phyloP scores from a whole-genome alignment of 2,113 vertebrate species.

The Ovis aries region DNA sequence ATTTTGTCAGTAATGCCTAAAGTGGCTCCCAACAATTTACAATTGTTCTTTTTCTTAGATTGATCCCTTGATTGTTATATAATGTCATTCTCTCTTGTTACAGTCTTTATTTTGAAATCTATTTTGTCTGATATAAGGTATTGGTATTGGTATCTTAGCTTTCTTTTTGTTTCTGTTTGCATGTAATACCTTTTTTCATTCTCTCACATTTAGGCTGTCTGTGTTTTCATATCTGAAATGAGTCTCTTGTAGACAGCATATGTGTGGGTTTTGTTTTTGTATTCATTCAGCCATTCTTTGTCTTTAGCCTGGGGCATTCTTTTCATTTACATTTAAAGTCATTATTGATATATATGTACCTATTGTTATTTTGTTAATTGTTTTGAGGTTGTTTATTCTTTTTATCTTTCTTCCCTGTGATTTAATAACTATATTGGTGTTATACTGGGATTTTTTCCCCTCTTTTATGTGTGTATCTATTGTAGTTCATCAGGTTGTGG shows the following conservation, averaged over 20 bases:
- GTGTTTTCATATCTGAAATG: not conserved
- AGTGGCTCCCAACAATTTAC: not conserved
- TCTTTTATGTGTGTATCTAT: not conserved
- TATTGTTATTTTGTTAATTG: not conserved
- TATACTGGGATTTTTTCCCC: not conserved
- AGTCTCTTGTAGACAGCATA: not conserved
- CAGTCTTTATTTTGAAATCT: not conserved
- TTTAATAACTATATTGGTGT: not conserved
- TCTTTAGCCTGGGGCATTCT: not conserved
- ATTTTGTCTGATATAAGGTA: not conserved
- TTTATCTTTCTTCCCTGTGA: not conserved
- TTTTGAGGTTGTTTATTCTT: not conserved
- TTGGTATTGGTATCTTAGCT: not conserved
- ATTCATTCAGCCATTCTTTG: not conserved
- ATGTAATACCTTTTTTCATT: not conserved
- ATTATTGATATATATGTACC: not conserved
- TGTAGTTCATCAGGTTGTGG: not conserved
- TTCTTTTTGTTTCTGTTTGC: not conserved
- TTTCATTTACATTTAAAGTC: not conserved
- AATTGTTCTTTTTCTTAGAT: not conserved
- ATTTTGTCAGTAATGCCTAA: too few species aligned
- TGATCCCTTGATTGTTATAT: not conserved
- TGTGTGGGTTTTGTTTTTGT: not conserved
- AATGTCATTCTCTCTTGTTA: not conserved
- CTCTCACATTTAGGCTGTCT: not conserved